Evolutionary conservation across 2,888 invertebrate genomes (phyloP).

Genomic region (Dryocosmus kuriphilus): DNA sequence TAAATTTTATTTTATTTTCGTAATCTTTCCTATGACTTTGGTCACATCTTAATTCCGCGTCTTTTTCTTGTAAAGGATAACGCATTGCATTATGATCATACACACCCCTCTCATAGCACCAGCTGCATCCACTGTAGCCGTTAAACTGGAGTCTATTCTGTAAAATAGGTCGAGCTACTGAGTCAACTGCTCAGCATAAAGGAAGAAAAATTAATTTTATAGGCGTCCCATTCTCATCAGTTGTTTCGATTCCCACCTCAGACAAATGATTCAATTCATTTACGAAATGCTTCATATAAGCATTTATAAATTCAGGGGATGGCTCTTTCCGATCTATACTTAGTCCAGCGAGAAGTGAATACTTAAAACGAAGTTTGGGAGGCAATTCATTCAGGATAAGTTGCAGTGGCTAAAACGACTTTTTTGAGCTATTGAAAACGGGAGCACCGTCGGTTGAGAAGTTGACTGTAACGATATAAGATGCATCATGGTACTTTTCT

Average conservation of each 20-base stretch:
- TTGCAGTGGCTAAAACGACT: slow-evolving; percentile 30
- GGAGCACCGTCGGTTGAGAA: slow-evolving; percentile 39
- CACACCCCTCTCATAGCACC: no score
- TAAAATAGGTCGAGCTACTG: no score
- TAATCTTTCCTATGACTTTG: slow-evolving; percentile 7
- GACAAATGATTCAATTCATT: background rate
- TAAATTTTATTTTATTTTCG: background rate
- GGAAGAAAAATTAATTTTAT: slow-evolving; percentile 46
- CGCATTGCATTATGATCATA: slow-evolving; percentile 35
- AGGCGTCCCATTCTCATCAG: slow-evolving; percentile 17
- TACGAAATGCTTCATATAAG: background rate
- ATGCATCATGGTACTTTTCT: background rate
- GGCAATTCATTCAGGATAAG: slow-evolving; percentile 13
- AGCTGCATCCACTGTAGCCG: no score
- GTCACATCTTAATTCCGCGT: slow-evolving; percentile 35
- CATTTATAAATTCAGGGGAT: slow-evolving; percentile 5
- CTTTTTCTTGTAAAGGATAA: slow-evolving; percentile 41
- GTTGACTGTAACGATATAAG: background rate
- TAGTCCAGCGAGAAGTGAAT: slow-evolving; percentile 5
- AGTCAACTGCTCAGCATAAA: slow-evolving; percentile 50
- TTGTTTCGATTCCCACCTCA: slow-evolving; percentile 38
- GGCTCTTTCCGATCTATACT: background rate
- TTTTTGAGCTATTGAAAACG: slow-evolving; percentile 30
- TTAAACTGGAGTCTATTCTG: no score
- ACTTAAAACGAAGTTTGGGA: background rate